Base-by-base conservation (phyloP, 2,888 invertebrate species). In the Amiota communis region DNA sequence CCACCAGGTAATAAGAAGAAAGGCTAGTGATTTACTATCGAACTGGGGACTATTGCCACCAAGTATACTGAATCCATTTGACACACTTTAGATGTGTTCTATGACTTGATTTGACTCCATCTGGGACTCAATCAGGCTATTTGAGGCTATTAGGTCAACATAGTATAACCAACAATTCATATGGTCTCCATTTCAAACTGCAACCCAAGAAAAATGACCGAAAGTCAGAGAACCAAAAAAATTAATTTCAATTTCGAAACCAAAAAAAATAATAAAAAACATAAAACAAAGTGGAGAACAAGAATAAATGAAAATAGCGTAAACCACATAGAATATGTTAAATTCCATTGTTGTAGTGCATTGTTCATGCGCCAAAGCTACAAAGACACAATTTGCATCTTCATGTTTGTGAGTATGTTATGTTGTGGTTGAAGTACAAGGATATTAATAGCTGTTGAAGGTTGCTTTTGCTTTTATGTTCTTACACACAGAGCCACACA, bases 391-490 rank as follows among this genome's bases (percentile, higher is more conserved):
- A 4, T 47, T 64, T 48, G 51, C 20, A 23, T 69, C 17, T 48
- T 36, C 73, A 71, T 59, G 47, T 71, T 8, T 56, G 23, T 70
- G 67, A 10, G 23, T 71, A 48, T 76, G 71, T 61, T 70, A 51
- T n/a, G 48, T 15, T 56, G 63, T 53, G 53, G n/a, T 53, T 70
- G 59, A 0, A 61, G 36, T 6, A 63, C 75, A 79, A 76, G 74
- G 72, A 76, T 76, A 79, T 79, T 78, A 79, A 78, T 77, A 77
- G 77, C 75, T 75, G 74, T 56, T 74, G 74, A 77, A 78, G 75
- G 79, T 78, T 79, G 77, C 78, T 49, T 48, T 67, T 20, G 20
- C 20, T 67, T 13, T 64, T 36, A 36, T 36, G 36, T 36, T 13
- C 53, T 53, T 53, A 53, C 9, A 53, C 12, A 53, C 53, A 15